Evolutionary conservation across 2,888 invertebrate genomes (phyloP), one percentile per base, ranked within the genome.

Genomic region (Trisateles emortualis): DNA sequence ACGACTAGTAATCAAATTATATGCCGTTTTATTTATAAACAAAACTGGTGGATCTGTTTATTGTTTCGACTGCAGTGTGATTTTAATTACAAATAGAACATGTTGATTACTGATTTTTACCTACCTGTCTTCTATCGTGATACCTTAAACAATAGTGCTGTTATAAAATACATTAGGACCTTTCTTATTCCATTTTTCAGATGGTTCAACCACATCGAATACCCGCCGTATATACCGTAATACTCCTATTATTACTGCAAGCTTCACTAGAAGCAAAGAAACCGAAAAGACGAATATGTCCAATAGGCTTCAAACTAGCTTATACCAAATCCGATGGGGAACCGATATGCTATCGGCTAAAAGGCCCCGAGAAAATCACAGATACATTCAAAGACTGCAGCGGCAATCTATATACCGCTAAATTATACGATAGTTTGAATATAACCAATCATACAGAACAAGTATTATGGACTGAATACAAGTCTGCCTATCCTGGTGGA

Each of bases 381-480:
- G 89, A 90, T 29, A 83, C 78, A 44, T 91, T 88, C 60, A 73
- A 79, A 32, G 81, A 87, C 45, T 93, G 93, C 59, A 64, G 78
- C 1, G 89, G 89, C 1, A 93, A 93, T 53, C 64, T 83, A 11
- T 92, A 84, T 58, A 83, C 84, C 0, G 66, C 81, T 0, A 74
- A 81, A 58, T 55, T 88, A 32, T 86, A 84, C 38, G 61, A 75
- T 32, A 83, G 70, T 35, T 68, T 88, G n/a, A 78, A 82, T 48
- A 66, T 88, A 13, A 72, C 76, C 0, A 79, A 77, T 53, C 33
- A 11, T 39, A 56, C 78, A 9, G 76, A 82, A 36, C 53, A 77
- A 17, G 66, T 71, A n/a, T 61, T 92, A 65, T 93, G 93, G 93
- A 84, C 88, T 0, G 92, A 93, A 46, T 92, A 87, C 65, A 89